Conservation (phyloP, 2,888 invertebrate species). For the Hydrotaea cyrtoneurina region DNA sequence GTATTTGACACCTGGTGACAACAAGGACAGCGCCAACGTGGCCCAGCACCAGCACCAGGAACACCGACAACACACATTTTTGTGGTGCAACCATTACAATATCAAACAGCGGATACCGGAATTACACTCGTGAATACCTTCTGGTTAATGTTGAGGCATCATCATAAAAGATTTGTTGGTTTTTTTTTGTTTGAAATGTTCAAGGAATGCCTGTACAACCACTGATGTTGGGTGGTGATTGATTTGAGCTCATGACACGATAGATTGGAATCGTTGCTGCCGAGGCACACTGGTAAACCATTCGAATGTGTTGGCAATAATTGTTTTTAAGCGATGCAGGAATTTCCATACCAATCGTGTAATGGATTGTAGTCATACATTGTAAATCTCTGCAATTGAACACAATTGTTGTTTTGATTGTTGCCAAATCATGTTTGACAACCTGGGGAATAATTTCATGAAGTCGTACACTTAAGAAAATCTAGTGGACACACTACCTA, state of each 20-base stretch:
- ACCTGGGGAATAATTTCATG: too few relatives aligned
- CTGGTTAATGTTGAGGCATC: slow-evolving; percentile 56
- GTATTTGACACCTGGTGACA: slow-evolving; percentile 69
- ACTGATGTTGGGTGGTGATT: not conserved
- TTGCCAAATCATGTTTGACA: too few relatives aligned
- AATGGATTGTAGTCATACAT: too few relatives aligned
- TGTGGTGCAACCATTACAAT: slow-evolving; percentile 65
- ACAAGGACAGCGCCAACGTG: slow-evolving; percentile 28
- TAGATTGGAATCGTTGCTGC: not conserved
- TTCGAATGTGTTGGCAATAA: too few relatives aligned
- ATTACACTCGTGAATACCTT: slow-evolving; percentile 69
- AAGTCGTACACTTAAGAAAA: too few relatives aligned
- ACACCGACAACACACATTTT: slow-evolving; percentile 50
- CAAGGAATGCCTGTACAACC: slow-evolving; percentile 19
- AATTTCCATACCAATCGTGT: too few relatives aligned
- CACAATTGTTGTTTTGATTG: too few relatives aligned
- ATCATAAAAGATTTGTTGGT: slow-evolving; percentile 35
- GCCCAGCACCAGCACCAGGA: slow-evolving; percentile 1
- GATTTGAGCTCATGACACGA: not conserved
- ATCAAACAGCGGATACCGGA: slow-evolving; percentile 70
- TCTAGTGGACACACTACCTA: too few relatives aligned
- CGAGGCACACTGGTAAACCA: too few relatives aligned
- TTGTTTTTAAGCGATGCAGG: too few relatives aligned
- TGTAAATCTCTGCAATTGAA: too few relatives aligned
- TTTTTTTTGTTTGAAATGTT: too few relatives aligned